A percentile compares a stretch with the other conserved stretches of the same genome.
These are phyloP conservation scores for Loriculus beryllinus DNA, from an alignment of 2,797 vertebrate genomes.

Conservation along the genomic window DNA sequence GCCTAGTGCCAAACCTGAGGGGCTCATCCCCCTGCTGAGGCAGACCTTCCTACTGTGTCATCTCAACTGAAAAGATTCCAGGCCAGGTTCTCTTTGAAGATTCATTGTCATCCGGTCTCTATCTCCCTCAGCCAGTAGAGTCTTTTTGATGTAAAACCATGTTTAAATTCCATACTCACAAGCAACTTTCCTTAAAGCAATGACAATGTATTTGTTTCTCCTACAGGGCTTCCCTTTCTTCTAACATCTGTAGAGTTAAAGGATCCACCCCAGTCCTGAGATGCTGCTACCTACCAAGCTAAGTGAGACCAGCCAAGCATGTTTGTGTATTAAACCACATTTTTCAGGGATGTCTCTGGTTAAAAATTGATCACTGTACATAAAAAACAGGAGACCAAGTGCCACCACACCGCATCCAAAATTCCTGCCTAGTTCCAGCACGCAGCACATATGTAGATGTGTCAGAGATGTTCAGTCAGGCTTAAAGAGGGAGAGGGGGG, in stretches of 20 bases:
- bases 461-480: background rate
- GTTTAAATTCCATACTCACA: background rate
- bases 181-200: background rate
- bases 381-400: background rate
- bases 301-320: background rate
- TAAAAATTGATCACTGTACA: background rate
- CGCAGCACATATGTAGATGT: fast-evolving
- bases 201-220: background rate
- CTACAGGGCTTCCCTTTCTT: background rate
- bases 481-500: background rate
- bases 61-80: background rate
- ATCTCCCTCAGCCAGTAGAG: background rate
- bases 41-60: background rate
- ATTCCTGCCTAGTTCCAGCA: background rate
- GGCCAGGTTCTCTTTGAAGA: background rate
- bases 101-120: background rate
- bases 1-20: background rate
- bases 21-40: background rate
- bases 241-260: background rate
- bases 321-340: background rate
- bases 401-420: background rate
- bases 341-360: background rate
- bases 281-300: background rate
- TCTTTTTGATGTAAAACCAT: background rate
- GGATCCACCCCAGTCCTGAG: background rate